Percentiles rank a stretch among this genome's conserved stretches.
These are phyloP conservation scores for Squalus acanthias DNA, from an alignment of 2,797 vertebrate species.

Conservation along the genomic window DNA sequence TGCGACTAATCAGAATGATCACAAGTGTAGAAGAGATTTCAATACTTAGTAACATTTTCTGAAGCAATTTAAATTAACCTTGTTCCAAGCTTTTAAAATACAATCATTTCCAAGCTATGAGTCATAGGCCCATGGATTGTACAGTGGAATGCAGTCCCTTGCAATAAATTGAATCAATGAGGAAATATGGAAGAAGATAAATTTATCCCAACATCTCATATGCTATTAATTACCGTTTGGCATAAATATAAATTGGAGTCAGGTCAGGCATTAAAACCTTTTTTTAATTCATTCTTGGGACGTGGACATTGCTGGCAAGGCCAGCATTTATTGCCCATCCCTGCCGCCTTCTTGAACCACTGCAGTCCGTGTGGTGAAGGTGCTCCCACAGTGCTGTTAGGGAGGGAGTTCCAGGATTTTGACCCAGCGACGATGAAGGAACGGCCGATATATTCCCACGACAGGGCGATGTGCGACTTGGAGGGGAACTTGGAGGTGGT, in stretches of 20 bases:
- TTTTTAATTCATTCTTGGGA: background rate
- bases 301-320: background rate
- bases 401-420: too few species aligned
- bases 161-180: constrained; percentile 8
- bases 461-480: too few species aligned
- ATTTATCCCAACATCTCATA: constrained; percentile 1
- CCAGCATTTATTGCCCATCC: background rate
- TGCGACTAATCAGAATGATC: background rate
- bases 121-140: background rate
- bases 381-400: background rate
- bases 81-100: background rate
- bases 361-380: background rate
- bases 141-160: background rate
- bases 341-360: background rate
- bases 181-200: background rate
- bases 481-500: too few species aligned
- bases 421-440: too few species aligned
- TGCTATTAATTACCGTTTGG: background rate
- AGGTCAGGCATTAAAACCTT: background rate
- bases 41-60: background rate
- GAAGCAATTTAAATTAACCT: constrained; percentile 7
- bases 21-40: background rate
- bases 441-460: too few species aligned
- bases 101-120: background rate
- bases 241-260: background rate